Evolutionary conservation across 2,113 vertebrate genomes (phyloP).

Genomic region (Macrotis lagotis): DNA sequence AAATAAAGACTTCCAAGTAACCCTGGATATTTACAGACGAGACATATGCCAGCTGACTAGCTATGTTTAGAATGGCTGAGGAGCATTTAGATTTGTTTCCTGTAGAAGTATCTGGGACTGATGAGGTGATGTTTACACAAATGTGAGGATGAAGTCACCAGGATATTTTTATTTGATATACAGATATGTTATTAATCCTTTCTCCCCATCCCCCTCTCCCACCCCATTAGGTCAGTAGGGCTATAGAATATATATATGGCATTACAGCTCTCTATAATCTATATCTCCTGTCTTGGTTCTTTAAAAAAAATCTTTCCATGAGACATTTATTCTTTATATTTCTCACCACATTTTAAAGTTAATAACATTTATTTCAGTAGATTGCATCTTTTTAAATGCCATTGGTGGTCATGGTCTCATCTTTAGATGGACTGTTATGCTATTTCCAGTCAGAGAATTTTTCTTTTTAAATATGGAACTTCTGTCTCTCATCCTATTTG

Average conservation of each 20-base stretch:
- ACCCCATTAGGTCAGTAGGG: slow-evolving; percentile 81
- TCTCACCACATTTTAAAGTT: neutral
- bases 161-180: slow-evolving; percentile 88
- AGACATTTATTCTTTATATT: slow-evolving; percentile 35
- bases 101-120: slow-evolving; percentile 85
- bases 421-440: neutral
- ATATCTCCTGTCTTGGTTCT: slow-evolving; percentile 52
- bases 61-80: slow-evolving; percentile 88
- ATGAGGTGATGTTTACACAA: slow-evolving; percentile 89
- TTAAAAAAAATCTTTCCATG: slow-evolving; percentile 19
- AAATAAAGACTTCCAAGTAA: slow-evolving; percentile 85
- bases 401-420: neutral
- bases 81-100: slow-evolving; percentile 87
- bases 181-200: slow-evolving; percentile 87
- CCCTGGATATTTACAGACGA: slow-evolving; percentile 85
- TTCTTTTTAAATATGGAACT: neutral
- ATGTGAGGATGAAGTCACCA: slow-evolving; percentile 87
- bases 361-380: neutral
- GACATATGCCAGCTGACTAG: slow-evolving; percentile 85
- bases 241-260: slow-evolving; percentile 66
- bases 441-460: neutral
- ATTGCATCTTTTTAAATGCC: neutral
- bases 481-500: neutral
- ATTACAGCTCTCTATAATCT: slow-evolving; percentile 65
- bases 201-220: slow-evolving; percentile 54